Conservation (phyloP, 2,888 invertebrate genomes). For the Dryadula phaetusa region DNA sequence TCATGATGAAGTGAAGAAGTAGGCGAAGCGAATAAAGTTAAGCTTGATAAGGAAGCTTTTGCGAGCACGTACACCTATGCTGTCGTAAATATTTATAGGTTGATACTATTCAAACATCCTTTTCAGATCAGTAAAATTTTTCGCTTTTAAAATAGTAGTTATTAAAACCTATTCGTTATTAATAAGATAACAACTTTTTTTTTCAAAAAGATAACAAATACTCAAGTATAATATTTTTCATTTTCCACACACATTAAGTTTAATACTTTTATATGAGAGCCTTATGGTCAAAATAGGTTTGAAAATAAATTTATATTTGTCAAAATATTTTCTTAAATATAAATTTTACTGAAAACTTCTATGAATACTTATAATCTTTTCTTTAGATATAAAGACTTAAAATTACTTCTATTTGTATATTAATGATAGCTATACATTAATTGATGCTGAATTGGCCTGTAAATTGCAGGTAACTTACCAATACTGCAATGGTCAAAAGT, state of each 20-base stretch:
- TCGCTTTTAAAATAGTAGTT: conserved; percentile 40
- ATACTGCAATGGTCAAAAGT: background rate
- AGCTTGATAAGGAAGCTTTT: conserved; percentile 42
- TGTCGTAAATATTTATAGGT: conserved; percentile 63
- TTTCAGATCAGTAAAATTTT: conserved; percentile 50
- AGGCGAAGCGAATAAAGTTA: conserved; percentile 44
- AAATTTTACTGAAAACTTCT: background rate
- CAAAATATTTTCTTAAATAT: background rate
- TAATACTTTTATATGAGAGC: too few species aligned
- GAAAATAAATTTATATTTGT: background rate
- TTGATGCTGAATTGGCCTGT: background rate
- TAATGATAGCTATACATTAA: background rate
- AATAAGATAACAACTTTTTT: too few species aligned
- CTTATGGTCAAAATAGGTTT: too few species aligned
- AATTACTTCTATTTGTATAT: background rate
- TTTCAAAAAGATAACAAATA: too few species aligned
- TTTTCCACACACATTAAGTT: too few species aligned
- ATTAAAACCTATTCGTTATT: background rate
- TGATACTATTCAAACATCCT: conserved; percentile 43
- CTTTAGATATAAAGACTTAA: background rate
- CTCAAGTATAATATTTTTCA: too few species aligned
- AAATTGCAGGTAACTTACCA: background rate
- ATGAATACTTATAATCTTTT: too few species aligned
- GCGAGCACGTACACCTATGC: conserved; percentile 57
- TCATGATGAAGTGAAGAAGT: conserved; percentile 48